Conservation (phyloP, 2,113 vertebrate species). For the Coryphaenoides rupestris region DNA sequence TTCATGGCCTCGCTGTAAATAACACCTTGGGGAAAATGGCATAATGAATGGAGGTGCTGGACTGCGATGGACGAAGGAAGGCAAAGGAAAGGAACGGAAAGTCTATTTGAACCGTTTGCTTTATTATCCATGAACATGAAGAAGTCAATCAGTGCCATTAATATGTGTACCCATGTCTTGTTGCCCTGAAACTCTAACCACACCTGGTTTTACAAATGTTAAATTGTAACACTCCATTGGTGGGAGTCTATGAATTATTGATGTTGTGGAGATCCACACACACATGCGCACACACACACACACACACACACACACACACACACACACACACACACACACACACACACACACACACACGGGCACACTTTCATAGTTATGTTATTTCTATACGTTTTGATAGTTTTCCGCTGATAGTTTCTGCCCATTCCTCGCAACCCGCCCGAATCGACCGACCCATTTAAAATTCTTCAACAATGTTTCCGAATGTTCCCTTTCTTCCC, state of each 20-base stretch:
- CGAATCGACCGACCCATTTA: not conserved
- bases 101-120: conserved; percentile 40
- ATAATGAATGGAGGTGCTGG: conserved; percentile 4
- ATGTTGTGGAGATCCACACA: not conserved
- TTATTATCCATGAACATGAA: conserved; percentile 48
- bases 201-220: conserved; percentile 52
- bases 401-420: too few relatives aligned
- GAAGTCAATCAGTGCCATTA: conserved; percentile 59
- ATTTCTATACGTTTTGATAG: not conserved
- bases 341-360: too few relatives aligned
- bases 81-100: conserved; percentile 37
- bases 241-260: conserved; percentile 54
- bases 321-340: too few relatives aligned
- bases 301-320: too few relatives aligned
- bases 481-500: conserved; percentile 32
- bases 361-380: too few relatives aligned
- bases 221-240: conserved; percentile 54
- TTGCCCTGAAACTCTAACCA: conserved; percentile 28
- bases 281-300: too few relatives aligned
- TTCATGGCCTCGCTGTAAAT: too few relatives aligned
- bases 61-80: not conserved
- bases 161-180: conserved; percentile 57
- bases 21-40: not conserved
- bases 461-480: conserved; percentile 43
- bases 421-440: not conserved